Percentiles rank a stretch among this genome's conserved stretches.
These are phyloP conservation scores for Sciurus niger DNA, from an alignment of 2,113 vertebrate species.

Conservation along the genomic window DNA sequence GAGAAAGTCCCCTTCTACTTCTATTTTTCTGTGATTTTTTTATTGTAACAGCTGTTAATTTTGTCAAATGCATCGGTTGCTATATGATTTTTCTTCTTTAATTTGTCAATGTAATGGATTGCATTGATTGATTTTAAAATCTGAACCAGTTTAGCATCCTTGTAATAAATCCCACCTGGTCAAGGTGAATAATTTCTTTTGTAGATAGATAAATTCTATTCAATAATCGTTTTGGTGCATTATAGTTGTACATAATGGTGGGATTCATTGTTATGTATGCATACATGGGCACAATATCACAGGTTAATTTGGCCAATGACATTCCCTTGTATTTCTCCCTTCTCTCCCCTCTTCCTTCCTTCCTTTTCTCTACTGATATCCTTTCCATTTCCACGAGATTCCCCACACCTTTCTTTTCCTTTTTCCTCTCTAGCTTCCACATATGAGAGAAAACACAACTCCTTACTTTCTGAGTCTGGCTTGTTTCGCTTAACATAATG, in stretches of 20 bases:
- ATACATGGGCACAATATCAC: too few relatives aligned
- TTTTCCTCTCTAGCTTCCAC: too few relatives aligned
- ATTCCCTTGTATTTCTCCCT: too few relatives aligned
- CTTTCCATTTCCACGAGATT: too few relatives aligned
- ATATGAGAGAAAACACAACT: too few relatives aligned
- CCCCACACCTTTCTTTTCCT: too few relatives aligned
- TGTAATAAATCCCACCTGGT: neutral
- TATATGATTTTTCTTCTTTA: neutral
- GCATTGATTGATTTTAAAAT: slow-evolving; percentile 4
- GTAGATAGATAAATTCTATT: neutral
- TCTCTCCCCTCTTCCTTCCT: too few relatives aligned
- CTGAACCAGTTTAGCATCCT: neutral
- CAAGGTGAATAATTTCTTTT: neutral
- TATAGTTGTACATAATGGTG: too few relatives aligned
- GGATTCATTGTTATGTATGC: neutral
- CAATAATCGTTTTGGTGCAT: neutral
- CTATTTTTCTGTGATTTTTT: neutral
- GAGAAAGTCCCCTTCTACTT: neutral
- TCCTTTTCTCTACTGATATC: too few relatives aligned
- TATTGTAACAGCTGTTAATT: neutral
- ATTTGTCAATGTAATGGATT: neutral
- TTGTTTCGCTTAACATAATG: too few relatives aligned
- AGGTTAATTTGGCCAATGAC: too few relatives aligned
- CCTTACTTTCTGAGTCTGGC: too few relatives aligned
- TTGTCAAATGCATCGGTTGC: neutral